Evolutionary conservation across 2,797 vertebrate genomes (phyloP), one percentile per base, ranked within the genome.

Genomic region (Schizopygopsis malacanthus): DNA sequence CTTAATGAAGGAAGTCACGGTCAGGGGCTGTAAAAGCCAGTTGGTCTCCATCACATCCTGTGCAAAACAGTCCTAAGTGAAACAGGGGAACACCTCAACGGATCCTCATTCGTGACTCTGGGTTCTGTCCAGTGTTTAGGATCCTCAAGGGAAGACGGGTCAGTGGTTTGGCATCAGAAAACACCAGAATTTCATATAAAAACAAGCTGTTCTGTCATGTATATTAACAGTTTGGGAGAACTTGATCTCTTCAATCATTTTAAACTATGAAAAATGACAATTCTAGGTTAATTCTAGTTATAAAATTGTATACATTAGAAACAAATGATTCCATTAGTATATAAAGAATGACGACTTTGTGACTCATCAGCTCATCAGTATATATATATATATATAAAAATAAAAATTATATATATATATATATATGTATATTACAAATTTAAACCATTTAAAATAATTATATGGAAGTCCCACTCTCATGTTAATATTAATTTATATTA

Each of bases 1-100:
- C 82, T 91, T 90, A 93, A 93, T 89, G 84, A 89, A 93, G 92
- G 91, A 94, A 93, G 92, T 91, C 87, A 59, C 82, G 90, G 83
- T 91, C 90, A 92, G 90, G 33, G 79, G 85, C 79, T 43, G 83
- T 93, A 83, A 85, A 77, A 43, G 63, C 67, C 85, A 85, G 73
- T 87, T 89, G 87, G 80, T 80, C 65, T 56, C 73, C n/a, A 15
- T 71, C 25, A 61, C 76, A 81, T 90, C 89, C 87, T 88, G 86
- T 88, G 20, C 39, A 39, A 83, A 69, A 82, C 12, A 43, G 75
- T 76, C 83, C 85, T 83, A 81, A 88, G 80, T 56, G 45, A 79
- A 82, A 79, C 11, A 2, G 1, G 43, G 43, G 56, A 65, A 70
- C 83, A 76, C 43, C 43, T 71, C 54, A 75, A 25, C 7, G 20